A percentile compares a stretch with the other conserved stretches of the same genome.
Evolutionary conservation across 2,888 invertebrate genomes (phyloP).

Genomic region (Achlya flavicornis): DNA sequence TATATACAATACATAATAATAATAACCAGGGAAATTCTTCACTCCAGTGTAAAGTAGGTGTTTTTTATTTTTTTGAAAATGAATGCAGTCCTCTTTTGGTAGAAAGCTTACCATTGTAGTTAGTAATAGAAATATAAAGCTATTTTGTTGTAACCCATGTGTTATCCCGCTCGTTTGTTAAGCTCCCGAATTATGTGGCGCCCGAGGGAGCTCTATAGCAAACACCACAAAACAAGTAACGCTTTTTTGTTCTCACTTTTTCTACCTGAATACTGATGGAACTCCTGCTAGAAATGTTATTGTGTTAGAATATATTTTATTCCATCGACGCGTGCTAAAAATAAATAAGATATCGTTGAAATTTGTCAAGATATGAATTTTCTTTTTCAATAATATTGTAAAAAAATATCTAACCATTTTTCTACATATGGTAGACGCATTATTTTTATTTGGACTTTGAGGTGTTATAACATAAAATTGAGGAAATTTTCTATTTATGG

Average conservation of each 20-base stretch:
- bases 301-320: background rate
- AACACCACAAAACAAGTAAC: slow-evolving; percentile 57
- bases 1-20: too few relatives aligned
- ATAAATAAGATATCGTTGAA: background rate
- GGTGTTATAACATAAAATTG: too few relatives aligned
- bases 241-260: slow-evolving; percentile 47
- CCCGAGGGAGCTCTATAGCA: slow-evolving; percentile 59
- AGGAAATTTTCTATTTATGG: too few relatives aligned
- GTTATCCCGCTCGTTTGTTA: slow-evolving; percentile 64
- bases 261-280: slow-evolving; percentile 23
- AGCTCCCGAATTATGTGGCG: slow-evolving; percentile 67
- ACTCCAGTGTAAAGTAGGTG: too few relatives aligned
- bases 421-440: too few relatives aligned
- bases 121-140: slow-evolving; percentile 36
- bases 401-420: background rate
- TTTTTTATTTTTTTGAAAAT: background rate
- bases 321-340: background rate
- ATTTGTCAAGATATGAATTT: background rate
- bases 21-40: too few relatives aligned
- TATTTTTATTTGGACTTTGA: too few relatives aligned
- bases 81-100: slow-evolving; percentile 19
- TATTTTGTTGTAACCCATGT: slow-evolving; percentile 56
- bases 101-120: slow-evolving; percentile 1
- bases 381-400: background rate
- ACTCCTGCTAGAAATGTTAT: background rate